Percentiles rank a stretch among this genome's conserved stretches.
phyloP scores from a whole-genome alignment of 2,888 invertebrate genomes.

The Drosophila dives region DNA sequence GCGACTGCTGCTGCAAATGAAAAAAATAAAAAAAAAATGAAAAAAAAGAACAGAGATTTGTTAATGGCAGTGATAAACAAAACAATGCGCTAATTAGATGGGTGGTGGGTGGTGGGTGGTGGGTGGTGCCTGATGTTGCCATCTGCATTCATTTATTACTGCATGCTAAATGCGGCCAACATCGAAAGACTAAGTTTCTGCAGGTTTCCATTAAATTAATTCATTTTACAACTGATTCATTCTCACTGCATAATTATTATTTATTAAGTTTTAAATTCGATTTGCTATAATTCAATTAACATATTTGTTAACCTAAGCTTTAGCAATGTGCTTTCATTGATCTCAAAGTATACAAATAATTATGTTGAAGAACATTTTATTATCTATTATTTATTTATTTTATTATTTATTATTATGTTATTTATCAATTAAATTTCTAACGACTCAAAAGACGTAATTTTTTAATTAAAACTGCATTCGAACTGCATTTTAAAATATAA shows the following conservation, averaged over 20 bases:
- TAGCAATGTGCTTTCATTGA: neutral
- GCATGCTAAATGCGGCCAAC: too few species aligned
- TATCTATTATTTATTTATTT: too few species aligned
- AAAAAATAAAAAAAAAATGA: conserved; percentile 19
- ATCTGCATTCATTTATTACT: neutral
- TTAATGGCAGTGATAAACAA: conserved; percentile 8
- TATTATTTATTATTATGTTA: too few species aligned
- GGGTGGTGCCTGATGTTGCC: neutral
- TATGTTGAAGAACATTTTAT: neutral
- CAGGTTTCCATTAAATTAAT: neutral
- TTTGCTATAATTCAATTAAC: too few species aligned
- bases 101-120: neutral
- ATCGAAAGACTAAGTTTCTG: neutral
- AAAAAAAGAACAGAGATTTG: conserved; percentile 8
- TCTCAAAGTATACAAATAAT: neutral
- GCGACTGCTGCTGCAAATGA: conserved; percentile 64
- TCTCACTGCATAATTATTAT: neutral
- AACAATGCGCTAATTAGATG: neutral
- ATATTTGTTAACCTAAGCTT: neutral
- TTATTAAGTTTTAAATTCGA: neutral
- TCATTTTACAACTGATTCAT: neutral
- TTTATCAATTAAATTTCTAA: too few species aligned
- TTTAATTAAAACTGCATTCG: neutral
- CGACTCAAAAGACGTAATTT: neutral
- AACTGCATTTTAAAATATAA: neutral